Base-by-base conservation (phyloP, 2,888 invertebrate species). In the Chrysolina americana region DNA sequence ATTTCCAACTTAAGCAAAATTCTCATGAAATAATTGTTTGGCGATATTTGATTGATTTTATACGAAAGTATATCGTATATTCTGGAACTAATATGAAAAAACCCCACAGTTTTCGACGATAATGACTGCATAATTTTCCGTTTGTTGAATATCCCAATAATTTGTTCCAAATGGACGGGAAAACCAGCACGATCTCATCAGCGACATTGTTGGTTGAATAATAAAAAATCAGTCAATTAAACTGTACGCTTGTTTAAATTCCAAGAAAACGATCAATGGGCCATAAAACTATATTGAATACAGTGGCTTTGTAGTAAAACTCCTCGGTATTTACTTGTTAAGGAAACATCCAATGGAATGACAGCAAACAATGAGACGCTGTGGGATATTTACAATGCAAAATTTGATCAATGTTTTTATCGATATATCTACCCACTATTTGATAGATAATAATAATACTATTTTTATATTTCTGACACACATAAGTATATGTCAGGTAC, bases 281-380 rank as follows among this genome's bases (percentile, higher is more conserved):
- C 73, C 13, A 73, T 73, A 69, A 73, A 73, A 73, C 69, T 68
- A 63, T 72, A 72, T 68, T 59, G 72, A 72, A 66, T 68, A 68
- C 68, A 68, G 68, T 68, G 68, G 68, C 66, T 68, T 68, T 68
- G 68, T 68, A 53, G 50, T 68, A 68, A 66, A 50, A 53, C 68
- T 53, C 19, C 68, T 68, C 41, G 68, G 68, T 68, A 68, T 68
- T 68, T 23, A 68, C 68, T 68, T 68, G 68, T 53, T 68, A 53
- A 68, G 68, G 68, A 68, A 50, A 41, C 68, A 56, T 68, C 41
- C 17, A 53, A 53, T 41, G 28, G 36, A 68, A 68, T 68, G 68
- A 41, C 44, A 41, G 19, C 68, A 53, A 68, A 56, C 53, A 68
- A 68, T 68, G 56, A 68, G 56, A 68, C 13, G 53, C 36, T 53